Conservation (phyloP, 2,888 invertebrate species). For the Papilio elwesi region DNA sequence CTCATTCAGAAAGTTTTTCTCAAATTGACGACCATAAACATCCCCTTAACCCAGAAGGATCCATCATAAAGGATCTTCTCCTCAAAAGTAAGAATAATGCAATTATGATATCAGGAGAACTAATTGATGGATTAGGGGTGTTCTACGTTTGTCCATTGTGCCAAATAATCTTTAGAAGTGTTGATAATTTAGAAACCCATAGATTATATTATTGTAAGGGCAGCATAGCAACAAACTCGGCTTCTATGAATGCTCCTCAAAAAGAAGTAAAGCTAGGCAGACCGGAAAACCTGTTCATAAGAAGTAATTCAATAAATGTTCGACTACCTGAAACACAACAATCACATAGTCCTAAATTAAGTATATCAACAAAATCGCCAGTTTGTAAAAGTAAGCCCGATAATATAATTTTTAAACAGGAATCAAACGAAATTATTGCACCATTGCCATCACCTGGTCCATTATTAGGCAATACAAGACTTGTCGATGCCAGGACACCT, state of each 20-base stretch:
- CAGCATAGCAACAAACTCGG: slow-evolving; percentile 61
- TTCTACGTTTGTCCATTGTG: slow-evolving; percentile 90
- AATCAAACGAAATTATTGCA: slow-evolving; percentile 79
- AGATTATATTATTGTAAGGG: slow-evolving; percentile 92
- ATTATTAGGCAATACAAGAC: slow-evolving; percentile 90
- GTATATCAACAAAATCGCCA: slow-evolving; percentile 65
- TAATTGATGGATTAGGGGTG: slow-evolving; percentile 82
- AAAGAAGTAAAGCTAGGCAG: slow-evolving; percentile 67
- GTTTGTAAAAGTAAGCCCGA: slow-evolving; percentile 80
- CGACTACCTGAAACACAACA: slow-evolving; percentile 82
- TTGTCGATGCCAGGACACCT: slow-evolving; percentile 86
- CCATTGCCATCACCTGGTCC: slow-evolving; percentile 93
- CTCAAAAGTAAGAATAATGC: slow-evolving; percentile 86
- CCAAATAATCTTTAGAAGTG: slow-evolving; percentile 90
- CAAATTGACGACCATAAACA: slow-evolving; percentile 79
- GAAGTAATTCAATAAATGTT: slow-evolving; percentile 85
- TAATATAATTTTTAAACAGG: slow-evolving; percentile 79
- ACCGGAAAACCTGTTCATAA: slow-evolving; percentile 79
- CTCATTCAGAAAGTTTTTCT: slow-evolving; percentile 83
- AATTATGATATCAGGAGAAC: slow-evolving; percentile 79
- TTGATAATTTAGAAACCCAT: slow-evolving; percentile 92
- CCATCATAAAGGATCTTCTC: slow-evolving; percentile 90
- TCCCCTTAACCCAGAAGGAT: slow-evolving; percentile 87
- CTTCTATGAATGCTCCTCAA: slow-evolving; percentile 57
- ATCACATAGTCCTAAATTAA: slow-evolving; percentile 66